Evolutionary conservation across 2,888 invertebrate genomes (phyloP), one percentile per base, ranked within the genome.

Genomic region (Diaprepes abbreviatus): DNA sequence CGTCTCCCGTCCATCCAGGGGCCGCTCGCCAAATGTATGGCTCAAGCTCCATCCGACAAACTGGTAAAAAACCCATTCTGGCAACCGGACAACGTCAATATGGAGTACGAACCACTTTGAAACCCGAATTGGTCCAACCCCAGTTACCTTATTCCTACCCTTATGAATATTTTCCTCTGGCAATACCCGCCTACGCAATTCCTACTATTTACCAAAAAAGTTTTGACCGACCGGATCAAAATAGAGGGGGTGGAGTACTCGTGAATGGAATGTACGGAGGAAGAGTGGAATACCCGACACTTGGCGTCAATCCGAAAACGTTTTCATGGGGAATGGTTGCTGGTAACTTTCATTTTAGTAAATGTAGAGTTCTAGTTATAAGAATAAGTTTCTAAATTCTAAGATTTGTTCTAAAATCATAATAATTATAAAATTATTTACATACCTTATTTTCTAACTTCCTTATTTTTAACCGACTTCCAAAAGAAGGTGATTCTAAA

Each of bases 21-120:
- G 82, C 88, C 77, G 84, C 87, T 73, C 83, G 88, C 24, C 88
- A 88, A 78, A 87, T 88, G 84, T 87, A 85, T 74, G 88, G 88
- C 48, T 87, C 88, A 6, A 87, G 87, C 57, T 86, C 85, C 40
- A 78, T 87, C 72, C 80, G 89, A 75, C 85, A 86, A 16, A 80
- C 85, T 73, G 82, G 87, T 73, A 77, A 83, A 71, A 78, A 83
- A 77, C 83, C 87, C 73, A 73, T 85, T 78, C 74, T 85, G 78
- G 79, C 80, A 9, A 80, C 78, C 24, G 81, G 80, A 12, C 77
- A 80, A 72, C 74, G 79, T 35, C 79, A 85, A 33, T 85, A 83
- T 74, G 83, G 85, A 69, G 82, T 85, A 0, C 83, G 79, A 9
- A 78, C 79, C 9, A 81, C 81, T 10, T 50, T 77, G 9, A 85